Percentiles rank a stretch among this genome's conserved stretches.
These are phyloP conservation scores for Gila orcuttii DNA, from an alignment of 2,113 vertebrate genomes.

Conservation along the genomic window DNA sequence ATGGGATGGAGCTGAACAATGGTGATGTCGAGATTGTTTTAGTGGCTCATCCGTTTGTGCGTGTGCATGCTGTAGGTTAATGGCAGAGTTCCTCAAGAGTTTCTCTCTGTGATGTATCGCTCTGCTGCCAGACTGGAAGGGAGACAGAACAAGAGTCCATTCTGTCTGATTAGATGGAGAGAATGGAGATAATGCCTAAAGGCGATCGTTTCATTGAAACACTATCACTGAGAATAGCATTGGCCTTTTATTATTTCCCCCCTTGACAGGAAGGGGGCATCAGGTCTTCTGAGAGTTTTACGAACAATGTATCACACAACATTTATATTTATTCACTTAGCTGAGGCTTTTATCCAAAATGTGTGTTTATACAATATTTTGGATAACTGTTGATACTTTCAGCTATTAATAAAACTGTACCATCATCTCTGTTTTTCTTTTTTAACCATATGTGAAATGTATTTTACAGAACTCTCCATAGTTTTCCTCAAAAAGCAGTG, in stretches of 20 bases:
- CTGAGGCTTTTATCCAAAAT: background rate
- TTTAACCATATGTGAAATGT: background rate
- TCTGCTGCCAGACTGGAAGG: conserved; percentile 15
- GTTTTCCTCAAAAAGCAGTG: background rate
- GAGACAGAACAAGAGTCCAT: conserved; percentile 14
- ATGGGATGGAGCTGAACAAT: background rate
- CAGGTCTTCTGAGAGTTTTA: background rate
- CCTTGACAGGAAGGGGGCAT: background rate
- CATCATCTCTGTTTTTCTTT: background rate
- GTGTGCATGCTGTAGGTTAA: conserved; percentile 42
- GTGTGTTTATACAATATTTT: background rate
- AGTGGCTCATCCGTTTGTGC: conserved; percentile 31
- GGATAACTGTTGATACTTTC: background rate
- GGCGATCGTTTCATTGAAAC: background rate
- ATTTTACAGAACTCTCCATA: background rate
- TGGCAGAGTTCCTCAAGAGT: conserved; percentile 29
- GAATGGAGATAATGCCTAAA: conserved; percentile 12
- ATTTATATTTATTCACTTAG: too few species aligned
- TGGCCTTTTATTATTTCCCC: background rate
- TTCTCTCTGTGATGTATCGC: conserved; percentile 26
- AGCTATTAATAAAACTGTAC: background rate
- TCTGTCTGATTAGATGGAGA: conserved; percentile 24
- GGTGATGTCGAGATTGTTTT: conserved; percentile 15
- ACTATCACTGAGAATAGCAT: background rate
- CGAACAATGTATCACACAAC: background rate